Evolutionary conservation across 2,888 invertebrate species (phyloP), one percentile per base, ranked within the genome.

Genomic region (Agrochola macilenta): DNA sequence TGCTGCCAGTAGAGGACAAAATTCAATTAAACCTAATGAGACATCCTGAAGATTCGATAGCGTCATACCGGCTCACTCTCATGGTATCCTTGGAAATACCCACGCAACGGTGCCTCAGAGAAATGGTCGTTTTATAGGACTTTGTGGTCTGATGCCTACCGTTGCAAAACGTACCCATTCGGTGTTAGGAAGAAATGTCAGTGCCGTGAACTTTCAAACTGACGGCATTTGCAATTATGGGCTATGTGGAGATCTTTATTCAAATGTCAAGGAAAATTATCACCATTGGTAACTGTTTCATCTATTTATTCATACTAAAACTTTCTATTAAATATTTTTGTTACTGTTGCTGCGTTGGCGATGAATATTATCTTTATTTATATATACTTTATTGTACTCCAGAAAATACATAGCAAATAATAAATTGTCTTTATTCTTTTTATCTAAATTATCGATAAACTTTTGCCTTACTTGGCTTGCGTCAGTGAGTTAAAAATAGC

Each of bases 101-200:
- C 76, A 83, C 79, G 81, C 76, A 84, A 81, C 82, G 78, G 68
- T 81, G 78, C 81, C 82, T 81, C 66, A 74, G 82, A 79, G 78
- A 90, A 91, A 91, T 87, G 84, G 79, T 82, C 69, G 81, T 89
- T 91, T 91, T 90, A 91, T 89, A 82, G 82, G 79, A 76, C 74
- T 87, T 88, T 87, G 87, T 85, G 80, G 89, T 68, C 66, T 39
- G 64, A 81, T 72, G 78, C 71, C 73, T 82, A 73, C 78, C 66
- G 66, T 64, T 77, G 68, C 63, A 69, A 84, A 69, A 61, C 74
- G 60, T 77, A 79, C 74, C 75, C 60, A 66, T 68, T 70, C 63
- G 75, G 58, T 76, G 60, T 71, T 83, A 80, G 71, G 70, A 83
- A 84, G 74, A 91, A 92, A 92, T 92, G 92, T 83, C 91, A 91